A percentile compares a stretch with the other conserved stretches of the same genome.
Evolutionary conservation across 2,888 invertebrate species (phyloP).

Genomic region (Patella depressa): DNA sequence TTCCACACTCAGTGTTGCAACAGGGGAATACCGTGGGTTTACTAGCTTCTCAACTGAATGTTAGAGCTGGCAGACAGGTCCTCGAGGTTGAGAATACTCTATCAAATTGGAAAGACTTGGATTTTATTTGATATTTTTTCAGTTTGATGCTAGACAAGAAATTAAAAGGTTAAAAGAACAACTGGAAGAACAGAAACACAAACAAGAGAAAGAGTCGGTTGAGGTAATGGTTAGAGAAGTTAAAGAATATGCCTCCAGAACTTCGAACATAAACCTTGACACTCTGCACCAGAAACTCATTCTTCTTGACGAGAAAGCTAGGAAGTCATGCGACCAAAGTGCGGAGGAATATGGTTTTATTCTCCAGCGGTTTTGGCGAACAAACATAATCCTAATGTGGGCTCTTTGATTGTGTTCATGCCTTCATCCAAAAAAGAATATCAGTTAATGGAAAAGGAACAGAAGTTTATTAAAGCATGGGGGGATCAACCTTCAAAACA

Average conservation of each 20-base stretch:
- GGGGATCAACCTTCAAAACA: not conserved
- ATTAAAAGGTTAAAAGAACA: too few species aligned
- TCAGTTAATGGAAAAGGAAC: slow-evolving; percentile 1
- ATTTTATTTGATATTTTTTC: not conserved
- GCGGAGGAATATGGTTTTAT: too few species aligned
- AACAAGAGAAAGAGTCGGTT: too few species aligned
- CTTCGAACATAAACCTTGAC: too few species aligned
- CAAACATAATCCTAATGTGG: not conserved
- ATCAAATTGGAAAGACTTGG: not conserved
- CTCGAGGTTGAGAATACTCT: not conserved
- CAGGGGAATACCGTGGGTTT: not conserved
- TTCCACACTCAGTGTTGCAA: not conserved
- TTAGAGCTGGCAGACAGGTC: not conserved
- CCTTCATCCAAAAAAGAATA: not conserved
- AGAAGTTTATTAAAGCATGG: not conserved
- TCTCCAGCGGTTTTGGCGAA: not conserved
- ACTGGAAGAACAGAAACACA: too few species aligned
- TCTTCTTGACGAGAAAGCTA: too few species aligned
- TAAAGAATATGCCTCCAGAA: too few species aligned
- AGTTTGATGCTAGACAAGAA: not conserved
- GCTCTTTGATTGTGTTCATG: not conserved
- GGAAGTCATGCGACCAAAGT: too few species aligned
- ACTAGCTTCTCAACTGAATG: not conserved
- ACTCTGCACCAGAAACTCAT: too few species aligned
- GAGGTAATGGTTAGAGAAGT: too few species aligned